A percentile compares a stretch with the other conserved stretches of the same genome.
These are phyloP conservation scores for Hirtodrosophila trivittata DNA, from an alignment of 2,888 invertebrate genomes.

Conservation along the genomic window DNA sequence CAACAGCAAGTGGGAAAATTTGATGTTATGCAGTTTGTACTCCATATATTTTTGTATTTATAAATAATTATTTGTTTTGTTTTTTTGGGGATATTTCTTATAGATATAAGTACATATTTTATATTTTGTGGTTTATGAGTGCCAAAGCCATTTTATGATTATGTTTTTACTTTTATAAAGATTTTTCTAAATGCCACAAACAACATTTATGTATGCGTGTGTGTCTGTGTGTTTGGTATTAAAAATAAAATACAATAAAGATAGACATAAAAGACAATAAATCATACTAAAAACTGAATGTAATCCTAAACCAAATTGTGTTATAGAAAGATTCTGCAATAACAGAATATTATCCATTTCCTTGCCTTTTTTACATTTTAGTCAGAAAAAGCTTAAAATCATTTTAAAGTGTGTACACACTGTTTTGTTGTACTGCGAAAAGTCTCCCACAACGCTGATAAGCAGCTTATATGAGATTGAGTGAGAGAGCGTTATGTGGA, in stretches of 20 bases:
- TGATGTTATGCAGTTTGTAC: constrained; percentile 22
- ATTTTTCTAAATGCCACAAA: constrained; percentile 47
- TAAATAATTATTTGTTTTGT: too few species aligned
- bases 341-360: too few species aligned
- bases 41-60: constrained; percentile 4
- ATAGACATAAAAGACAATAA: too few species aligned
- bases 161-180: constrained; percentile 32
- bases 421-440: too few species aligned
- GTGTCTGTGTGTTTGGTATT: constrained; percentile 7
- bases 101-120: constrained; percentile 2
- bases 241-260: too few species aligned
- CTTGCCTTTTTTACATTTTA: too few species aligned
- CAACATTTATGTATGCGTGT: constrained; percentile 70
- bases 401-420: too few species aligned
- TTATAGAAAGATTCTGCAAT: too few species aligned
- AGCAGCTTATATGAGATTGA: too few species aligned
- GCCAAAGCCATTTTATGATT: constrained; percentile 73
- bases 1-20: constrained; percentile 37
- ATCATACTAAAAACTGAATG: constrained; percentile 2
- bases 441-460: too few species aligned
- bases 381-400: too few species aligned
- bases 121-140: constrained; percentile 47
- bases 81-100: constrained; percentile 14
- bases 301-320: neutral
- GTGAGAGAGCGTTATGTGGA: too few species aligned